These are phyloP conservation scores for Chloropsis hardwickii DNA, from an alignment of 2,113 vertebrate species.

Conservation along the genomic window DNA sequence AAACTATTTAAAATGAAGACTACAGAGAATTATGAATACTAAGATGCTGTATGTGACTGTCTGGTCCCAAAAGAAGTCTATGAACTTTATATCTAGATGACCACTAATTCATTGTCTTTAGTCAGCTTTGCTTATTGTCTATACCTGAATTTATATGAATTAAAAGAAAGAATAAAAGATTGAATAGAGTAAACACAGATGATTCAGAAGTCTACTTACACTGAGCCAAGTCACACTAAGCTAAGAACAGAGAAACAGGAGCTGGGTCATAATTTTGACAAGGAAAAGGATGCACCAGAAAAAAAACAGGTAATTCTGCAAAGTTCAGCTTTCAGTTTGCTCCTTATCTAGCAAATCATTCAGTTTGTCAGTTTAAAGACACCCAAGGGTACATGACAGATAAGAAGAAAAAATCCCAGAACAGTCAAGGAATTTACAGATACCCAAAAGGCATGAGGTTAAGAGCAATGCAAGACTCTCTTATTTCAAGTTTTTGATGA, in stretches of 20 bases:
- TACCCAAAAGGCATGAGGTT: neutral
- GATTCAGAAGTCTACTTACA: neutral
- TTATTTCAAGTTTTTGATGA: neutral
- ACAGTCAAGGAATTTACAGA: neutral
- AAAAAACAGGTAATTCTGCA: neutral
- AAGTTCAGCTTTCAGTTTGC: neutral
- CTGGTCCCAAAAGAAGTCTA: neutral
- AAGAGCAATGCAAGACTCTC: neutral
- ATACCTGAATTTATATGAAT: neutral
- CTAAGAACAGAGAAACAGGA: neutral
- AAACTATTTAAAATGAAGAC: neutral
- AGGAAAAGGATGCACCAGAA: neutral
- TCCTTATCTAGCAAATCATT: neutral
- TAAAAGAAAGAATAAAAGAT: neutral
- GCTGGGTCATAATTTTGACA: neutral
- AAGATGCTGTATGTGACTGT: neutral
- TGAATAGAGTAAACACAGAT: neutral
- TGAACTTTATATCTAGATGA: neutral
- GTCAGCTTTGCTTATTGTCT: neutral
- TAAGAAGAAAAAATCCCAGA: rapidly evolving
- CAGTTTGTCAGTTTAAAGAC: neutral
- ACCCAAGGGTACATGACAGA: neutral
- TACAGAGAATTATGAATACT: neutral
- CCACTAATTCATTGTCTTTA: neutral
- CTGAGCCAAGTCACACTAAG: neutral